Conservation (phyloP, 2,113 vertebrate species). For the Phoxinus phoxinus region DNA sequence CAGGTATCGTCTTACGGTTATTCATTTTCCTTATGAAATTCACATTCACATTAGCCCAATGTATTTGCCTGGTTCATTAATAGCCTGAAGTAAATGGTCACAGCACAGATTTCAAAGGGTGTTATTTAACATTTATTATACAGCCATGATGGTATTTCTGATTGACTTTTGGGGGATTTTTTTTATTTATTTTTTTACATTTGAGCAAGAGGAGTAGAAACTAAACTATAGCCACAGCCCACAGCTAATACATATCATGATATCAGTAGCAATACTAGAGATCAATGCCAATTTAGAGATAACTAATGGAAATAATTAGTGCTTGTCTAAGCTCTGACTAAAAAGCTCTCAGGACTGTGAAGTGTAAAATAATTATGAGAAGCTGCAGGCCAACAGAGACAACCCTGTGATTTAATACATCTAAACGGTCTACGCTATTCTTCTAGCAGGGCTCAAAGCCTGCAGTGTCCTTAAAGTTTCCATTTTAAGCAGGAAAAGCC, state of each 20-base stretch:
- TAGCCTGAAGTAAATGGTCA: neutral
- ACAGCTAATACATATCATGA: neutral
- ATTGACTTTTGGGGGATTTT: neutral
- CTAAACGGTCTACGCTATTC: neutral
- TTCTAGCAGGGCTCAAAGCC: neutral
- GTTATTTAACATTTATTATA: neutral
- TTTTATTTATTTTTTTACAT: neutral
- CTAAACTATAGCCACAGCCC: neutral
- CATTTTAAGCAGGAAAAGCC: neutral
- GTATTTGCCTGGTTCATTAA: neutral
- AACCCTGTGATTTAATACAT: neutral
- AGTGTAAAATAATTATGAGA: constrained; percentile 20
- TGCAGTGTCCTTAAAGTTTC: neutral
- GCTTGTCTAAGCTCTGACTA: neutral
- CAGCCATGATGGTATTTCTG: neutral
- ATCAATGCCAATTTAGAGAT: neutral
- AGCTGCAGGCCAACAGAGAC: neutral
- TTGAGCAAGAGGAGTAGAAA: neutral
- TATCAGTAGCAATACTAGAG: neutral
- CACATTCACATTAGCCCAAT: neutral
- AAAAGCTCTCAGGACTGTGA: neutral
- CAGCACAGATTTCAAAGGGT: neutral
- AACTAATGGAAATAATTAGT: neutral
- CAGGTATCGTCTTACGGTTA: neutral
- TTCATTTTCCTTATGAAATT: neutral